Conservation (phyloP, 2,797 vertebrate species). For the Oreonectes daqikongensis region DNA sequence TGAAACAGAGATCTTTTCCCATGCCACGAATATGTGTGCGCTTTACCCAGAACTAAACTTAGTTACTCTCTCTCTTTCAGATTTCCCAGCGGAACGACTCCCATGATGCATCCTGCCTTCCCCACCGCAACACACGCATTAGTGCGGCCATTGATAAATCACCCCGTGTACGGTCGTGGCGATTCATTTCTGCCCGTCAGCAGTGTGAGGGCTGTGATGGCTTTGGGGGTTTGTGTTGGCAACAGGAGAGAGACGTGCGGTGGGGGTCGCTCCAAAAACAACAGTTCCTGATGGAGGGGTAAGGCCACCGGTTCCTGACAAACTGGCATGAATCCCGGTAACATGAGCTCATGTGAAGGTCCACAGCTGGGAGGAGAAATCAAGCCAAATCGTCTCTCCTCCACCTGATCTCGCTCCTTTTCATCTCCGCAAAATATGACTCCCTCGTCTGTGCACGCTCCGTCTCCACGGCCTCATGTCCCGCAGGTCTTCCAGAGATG, state of each 20-base stretch:
- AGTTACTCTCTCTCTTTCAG: conserved; percentile 22
- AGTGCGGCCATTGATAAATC: conserved; percentile 61
- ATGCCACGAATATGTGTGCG: background rate
- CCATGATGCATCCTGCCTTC: conserved; percentile 49
- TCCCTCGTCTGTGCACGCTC: conserved; percentile 37
- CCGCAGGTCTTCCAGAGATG: conserved; percentile 44
- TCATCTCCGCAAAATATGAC: conserved; percentile 47
- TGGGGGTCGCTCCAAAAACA: conserved; percentile 58
- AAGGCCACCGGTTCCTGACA: conserved; percentile 57
- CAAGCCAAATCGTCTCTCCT: conserved; percentile 47
- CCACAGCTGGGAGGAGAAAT: conserved; percentile 42
- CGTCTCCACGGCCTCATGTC: conserved; percentile 30
- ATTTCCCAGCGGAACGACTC: conserved; percentile 43
- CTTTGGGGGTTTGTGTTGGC: conserved; percentile 61
- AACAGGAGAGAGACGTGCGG: background rate
- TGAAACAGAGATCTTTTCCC: background rate
- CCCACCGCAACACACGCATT: conserved; percentile 53
- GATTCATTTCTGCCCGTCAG: conserved; percentile 62
- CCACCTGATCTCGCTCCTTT: background rate
- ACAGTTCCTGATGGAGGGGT: conserved; percentile 56
- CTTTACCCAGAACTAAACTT: conserved; percentile 28
- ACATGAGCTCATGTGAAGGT: conserved; percentile 55
- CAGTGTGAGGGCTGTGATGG: conserved; percentile 57
- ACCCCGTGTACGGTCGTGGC: conserved; percentile 57
- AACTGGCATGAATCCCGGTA: conserved; percentile 55